Evolutionary conservation across 2,888 invertebrate species (phyloP).

Genomic region (Ennomos erosarius): DNA sequence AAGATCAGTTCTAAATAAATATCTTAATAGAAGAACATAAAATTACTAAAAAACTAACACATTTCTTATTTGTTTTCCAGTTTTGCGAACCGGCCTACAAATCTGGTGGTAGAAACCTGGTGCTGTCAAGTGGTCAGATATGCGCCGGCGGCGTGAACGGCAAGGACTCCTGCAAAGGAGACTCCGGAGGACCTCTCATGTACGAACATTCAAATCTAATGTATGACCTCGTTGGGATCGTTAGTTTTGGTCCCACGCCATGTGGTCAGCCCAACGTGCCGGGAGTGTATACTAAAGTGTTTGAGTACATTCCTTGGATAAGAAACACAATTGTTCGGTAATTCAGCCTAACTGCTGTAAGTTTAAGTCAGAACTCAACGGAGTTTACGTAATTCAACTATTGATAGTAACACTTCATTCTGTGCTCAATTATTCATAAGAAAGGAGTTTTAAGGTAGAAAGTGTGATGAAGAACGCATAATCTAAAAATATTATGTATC

Average conservation of each 20-base stretch:
- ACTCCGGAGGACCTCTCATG: conserved; percentile 88
- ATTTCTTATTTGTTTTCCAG: conserved; percentile 38
- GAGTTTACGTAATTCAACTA: no score
- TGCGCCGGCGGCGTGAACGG: conserved; percentile 86
- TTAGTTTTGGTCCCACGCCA: conserved; percentile 86
- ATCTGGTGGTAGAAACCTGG: conserved; percentile 32
- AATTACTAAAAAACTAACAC: no score
- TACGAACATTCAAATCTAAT: conserved; percentile 39
- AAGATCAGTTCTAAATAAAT: no score
- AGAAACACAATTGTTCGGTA: conserved; percentile 52
- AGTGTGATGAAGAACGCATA: no score
- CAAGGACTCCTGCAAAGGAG: conserved; percentile 86
- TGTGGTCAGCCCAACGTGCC: conserved; percentile 86
- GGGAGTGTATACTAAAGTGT: conserved; percentile 87
- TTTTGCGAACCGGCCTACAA: conserved; percentile 46
- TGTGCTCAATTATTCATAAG: no score
- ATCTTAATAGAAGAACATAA: no score
- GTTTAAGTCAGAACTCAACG: no score
- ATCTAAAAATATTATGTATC: no score
- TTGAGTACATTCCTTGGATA: conserved; percentile 85
- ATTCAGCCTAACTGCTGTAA: no score
- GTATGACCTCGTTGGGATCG: conserved; percentile 78
- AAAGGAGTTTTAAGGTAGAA: no score
- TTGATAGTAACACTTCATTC: no score
- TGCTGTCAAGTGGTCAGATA: conserved; percentile 60